Evolutionary conservation across 1,140 invertebrate genomes (phyloP), one percentile per base, ranked within the genome.

Genomic region (Cherax destructor): DNA sequence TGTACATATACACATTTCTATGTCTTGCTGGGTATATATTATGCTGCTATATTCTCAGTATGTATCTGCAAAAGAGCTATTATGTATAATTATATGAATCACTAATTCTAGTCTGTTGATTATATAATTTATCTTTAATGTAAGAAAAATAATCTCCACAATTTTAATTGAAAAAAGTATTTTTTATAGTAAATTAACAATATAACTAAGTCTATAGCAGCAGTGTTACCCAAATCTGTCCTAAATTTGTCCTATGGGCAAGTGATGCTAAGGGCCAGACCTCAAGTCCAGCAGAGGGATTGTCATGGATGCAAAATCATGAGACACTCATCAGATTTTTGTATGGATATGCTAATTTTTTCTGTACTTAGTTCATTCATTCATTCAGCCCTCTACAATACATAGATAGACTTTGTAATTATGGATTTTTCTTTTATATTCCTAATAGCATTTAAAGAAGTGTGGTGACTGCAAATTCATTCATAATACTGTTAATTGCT

Each of bases 341-440:
- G 61, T 85, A 72, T 72, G 52, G 61, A 85, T 30, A 76, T 85
- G 61, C 41, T 81, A 47, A 76, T 83, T 87, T 92, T 84, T 86
- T 87, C 86, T 84, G 84, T 88, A 92, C 84, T 86, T 87, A 87
- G 84, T 92, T 88, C 79, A 74, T 81, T 87, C 78, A 88, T 86
- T 92, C 86, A 87, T 92, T 88, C 91, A 87, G 86, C 84, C 81
- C 91, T 92, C 84, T 92, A 92, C 86, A 92, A 87, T 88, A 92
- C 86, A 86, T 88, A 92, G 86, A 92, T 92, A 86, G 86, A 92
- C 84, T 81, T 87, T 88, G 83, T 91, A 86, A 61, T 72, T 24
- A 24, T 78, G 78, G 21, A 47, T 86, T 88, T 81, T 87, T 83
- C 69, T 77, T 77, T 81, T 80, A n/a, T 72, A 80, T 78, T 78